A percentile compares a stretch with the other conserved stretches of the same genome.
phyloP scores from a whole-genome alignment of 2,113 vertebrate species.

The Podocnemis expansa region DNA sequence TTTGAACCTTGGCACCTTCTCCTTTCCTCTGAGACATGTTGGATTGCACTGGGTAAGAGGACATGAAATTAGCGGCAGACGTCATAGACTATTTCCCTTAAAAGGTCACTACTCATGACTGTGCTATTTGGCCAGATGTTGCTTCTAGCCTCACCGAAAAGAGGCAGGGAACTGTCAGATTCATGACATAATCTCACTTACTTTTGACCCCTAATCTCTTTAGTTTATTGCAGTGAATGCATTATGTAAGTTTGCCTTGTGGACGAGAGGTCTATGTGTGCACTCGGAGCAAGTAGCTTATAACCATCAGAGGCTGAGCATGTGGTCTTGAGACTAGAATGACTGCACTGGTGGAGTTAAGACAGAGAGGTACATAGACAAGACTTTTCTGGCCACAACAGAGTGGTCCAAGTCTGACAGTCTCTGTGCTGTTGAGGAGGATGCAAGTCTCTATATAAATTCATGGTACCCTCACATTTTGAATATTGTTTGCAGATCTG shows the following conservation, averaged over 20 bases:
- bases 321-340: background rate
- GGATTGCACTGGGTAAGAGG: background rate
- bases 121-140: constrained; percentile 49
- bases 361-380: no score
- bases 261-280: background rate
- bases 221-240: background rate
- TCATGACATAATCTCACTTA: background rate
- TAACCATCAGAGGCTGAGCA: background rate
- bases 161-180: background rate
- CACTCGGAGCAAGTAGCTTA: background rate
- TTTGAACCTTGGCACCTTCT: constrained; percentile 72
- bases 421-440: no score
- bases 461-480: background rate
- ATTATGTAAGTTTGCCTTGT: background rate
- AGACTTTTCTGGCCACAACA: background rate
- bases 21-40: background rate
- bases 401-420: background rate
- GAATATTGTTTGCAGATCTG: background rate
- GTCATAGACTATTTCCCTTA: constrained; percentile 56
- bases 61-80: constrained; percentile 42
- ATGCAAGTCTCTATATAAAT: background rate
- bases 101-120: constrained; percentile 51
- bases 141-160: constrained; percentile 26
- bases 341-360: background rate
- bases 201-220: background rate